These are phyloP conservation scores for Austrolebias charrua DNA, from an alignment of 2,797 vertebrate genomes.

Conservation along the genomic window DNA sequence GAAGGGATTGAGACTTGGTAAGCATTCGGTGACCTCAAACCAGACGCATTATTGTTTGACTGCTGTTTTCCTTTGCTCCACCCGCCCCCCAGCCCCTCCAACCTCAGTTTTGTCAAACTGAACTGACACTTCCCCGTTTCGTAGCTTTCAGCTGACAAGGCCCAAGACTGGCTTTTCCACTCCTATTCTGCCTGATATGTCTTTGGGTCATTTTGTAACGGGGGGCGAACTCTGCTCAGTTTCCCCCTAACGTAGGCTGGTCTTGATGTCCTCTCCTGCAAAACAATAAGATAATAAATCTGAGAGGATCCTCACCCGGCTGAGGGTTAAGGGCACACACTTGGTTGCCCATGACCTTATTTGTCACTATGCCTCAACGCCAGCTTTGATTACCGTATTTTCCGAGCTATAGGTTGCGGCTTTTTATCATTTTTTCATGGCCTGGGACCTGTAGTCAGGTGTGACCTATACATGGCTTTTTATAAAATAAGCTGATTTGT, in stretches of 20 bases:
- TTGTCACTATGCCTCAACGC: conserved; percentile 79
- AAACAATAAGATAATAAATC: conserved; percentile 27
- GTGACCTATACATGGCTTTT: too few species aligned
- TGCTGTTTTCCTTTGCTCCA: conserved; percentile 51
- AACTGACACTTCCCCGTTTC: conserved; percentile 71
- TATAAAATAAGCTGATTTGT: too few species aligned
- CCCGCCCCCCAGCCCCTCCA: conserved; percentile 55
- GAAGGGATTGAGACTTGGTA: conserved; percentile 31
- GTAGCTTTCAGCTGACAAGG: conserved; percentile 72
- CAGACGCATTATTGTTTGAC: conserved; percentile 63
- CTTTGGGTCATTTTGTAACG: conserved; percentile 73
- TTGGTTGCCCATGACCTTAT: conserved; percentile 75
- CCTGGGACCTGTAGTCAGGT: too few species aligned
- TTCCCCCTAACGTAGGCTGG: conserved; percentile 50
- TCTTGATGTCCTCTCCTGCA: conserved; percentile 39
- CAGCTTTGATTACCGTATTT: conserved; percentile 43
- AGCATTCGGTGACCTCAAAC: conserved; percentile 66
- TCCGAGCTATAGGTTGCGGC: too few species aligned
- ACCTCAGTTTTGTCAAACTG: conserved; percentile 69
- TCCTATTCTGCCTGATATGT: conserved; percentile 76
- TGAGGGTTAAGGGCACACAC: conserved; percentile 76
- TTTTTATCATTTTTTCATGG: too few species aligned
- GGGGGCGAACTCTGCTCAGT: conserved; percentile 33
- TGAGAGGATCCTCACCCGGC: conserved; percentile 52
- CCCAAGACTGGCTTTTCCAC: conserved; percentile 72